A percentile compares a stretch with the other conserved stretches of the same genome.
These are phyloP conservation scores for Leptinotarsa rubiginosa DNA, from an alignment of 2,888 invertebrate genomes.

Conservation along the genomic window DNA sequence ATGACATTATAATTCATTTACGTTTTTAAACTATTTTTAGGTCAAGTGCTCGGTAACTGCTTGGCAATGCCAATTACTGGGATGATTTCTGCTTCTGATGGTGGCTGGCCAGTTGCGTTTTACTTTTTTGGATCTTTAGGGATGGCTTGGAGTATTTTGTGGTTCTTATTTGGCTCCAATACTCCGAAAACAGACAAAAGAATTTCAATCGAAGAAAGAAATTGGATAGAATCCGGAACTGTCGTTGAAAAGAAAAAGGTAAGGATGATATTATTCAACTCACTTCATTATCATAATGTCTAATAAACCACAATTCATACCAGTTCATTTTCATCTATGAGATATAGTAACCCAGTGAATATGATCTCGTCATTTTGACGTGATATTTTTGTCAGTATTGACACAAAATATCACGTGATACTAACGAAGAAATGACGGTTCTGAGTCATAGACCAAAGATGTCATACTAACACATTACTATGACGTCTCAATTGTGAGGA, in stretches of 20 bases:
- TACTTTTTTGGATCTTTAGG: conserved; percentile 78
- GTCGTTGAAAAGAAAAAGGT: conserved; percentile 73
- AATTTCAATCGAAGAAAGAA: conserved; percentile 74
- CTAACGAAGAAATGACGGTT: no score
- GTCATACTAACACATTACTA: no score
- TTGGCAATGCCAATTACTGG: conserved; percentile 81
- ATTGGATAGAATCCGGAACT: conserved; percentile 71
- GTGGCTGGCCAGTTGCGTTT: conserved; percentile 85
- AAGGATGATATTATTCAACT: conserved; percentile 56
- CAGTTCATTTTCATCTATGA: no score
- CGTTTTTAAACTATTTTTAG: conserved; percentile 51
- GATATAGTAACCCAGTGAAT: no score
- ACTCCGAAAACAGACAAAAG: conserved; percentile 72
- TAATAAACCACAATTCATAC: no score
- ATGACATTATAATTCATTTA: no score
- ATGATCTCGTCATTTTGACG: no score
- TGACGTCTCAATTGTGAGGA: no score
- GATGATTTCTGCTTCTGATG: conserved; percentile 73
- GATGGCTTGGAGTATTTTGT: conserved; percentile 72
- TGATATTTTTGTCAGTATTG: no score
- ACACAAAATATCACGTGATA: no score
- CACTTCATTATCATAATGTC: no score
- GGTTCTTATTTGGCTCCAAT: conserved; percentile 74
- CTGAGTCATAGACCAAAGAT: no score
- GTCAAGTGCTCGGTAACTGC: conserved; percentile 80